Conservation (phyloP, 1,140 invertebrate species). For the Drosophila repleta region DNA sequence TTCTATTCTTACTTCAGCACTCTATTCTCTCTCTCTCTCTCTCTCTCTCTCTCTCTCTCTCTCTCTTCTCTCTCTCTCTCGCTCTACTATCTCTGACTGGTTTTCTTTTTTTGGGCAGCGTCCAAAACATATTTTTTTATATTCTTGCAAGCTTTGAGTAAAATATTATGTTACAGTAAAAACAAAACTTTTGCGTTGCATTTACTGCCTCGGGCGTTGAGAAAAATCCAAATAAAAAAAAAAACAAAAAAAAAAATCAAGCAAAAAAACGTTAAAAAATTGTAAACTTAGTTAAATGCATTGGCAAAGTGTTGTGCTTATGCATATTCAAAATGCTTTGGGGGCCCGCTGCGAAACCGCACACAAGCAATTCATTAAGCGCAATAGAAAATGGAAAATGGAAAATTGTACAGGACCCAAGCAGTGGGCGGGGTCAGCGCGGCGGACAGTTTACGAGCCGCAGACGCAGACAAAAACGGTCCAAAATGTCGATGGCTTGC, state of each 20-base stretch:
- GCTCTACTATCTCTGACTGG: neutral
- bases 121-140: conserved; percentile 50
- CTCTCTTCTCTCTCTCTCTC: neutral
- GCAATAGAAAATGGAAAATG: conserved; percentile 71
- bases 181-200: conserved; percentile 51
- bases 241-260: neutral
- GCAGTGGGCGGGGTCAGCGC: neutral
- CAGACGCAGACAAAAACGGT: conserved; percentile 58
- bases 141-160: conserved; percentile 69
- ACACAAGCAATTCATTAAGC: conserved; percentile 82
- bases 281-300: conserved; percentile 68
- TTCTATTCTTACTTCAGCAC: conserved; percentile 65
- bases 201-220: conserved; percentile 38
- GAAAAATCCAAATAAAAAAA: conserved; percentile 30
- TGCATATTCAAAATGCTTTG: conserved; percentile 66
- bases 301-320: conserved; percentile 63
- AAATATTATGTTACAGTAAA: conserved; percentile 77
- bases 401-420: conserved; percentile 38
- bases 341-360: conserved; percentile 27
- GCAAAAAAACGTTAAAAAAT: conserved; percentile 23
- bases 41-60: neutral
- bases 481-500: conserved; percentile 63
- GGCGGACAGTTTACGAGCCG: conserved; percentile 69
- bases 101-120: conserved; percentile 35
- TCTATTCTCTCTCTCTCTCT: conserved; percentile 13